A percentile compares a stretch with the other conserved stretches of the same genome.
Evolutionary conservation across 1,140 invertebrate species (phyloP).

Genomic region (Grapholita molesta): DNA sequence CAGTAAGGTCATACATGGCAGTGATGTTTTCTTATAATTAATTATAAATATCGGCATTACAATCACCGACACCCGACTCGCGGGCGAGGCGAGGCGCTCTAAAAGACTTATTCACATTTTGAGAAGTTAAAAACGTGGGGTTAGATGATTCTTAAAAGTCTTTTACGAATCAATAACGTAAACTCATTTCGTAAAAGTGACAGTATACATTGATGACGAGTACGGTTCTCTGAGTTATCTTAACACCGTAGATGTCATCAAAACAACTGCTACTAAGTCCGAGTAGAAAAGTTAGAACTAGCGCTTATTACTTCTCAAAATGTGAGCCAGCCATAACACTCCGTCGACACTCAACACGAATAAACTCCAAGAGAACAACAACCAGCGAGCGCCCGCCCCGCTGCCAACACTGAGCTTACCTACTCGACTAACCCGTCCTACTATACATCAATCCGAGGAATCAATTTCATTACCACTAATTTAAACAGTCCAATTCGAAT

Average conservation of each 20-base stretch:
- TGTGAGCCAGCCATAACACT: slow-evolving; percentile 57
- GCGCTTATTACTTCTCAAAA: slow-evolving; percentile 43
- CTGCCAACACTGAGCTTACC: slow-evolving; percentile 57
- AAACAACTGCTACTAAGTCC: no score
- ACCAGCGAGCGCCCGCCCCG: slow-evolving; percentile 46
- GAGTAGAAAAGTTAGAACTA: no score
- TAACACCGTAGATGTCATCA: neutral
- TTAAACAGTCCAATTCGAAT: slow-evolving; percentile 38
- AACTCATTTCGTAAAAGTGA: neutral
- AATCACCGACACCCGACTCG: slow-evolving; percentile 14
- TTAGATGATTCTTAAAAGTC: neutral
- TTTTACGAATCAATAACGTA: neutral
- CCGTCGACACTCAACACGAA: slow-evolving; percentile 32
- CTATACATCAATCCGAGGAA: slow-evolving; percentile 56
- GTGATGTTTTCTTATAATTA: slow-evolving; percentile 65
- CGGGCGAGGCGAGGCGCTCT: slow-evolving; percentile 1
- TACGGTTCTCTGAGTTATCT: neutral
- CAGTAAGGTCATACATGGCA: slow-evolving; percentile 77
- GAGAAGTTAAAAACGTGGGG: neutral
- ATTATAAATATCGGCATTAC: slow-evolving; percentile 60
- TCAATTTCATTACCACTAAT: slow-evolving; percentile 51
- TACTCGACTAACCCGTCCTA: slow-evolving; percentile 46
- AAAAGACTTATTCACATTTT: neutral
- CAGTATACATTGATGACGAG: neutral
- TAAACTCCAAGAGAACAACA: slow-evolving; percentile 72